Conservation (phyloP, 2,113 vertebrate genomes). For the Hyla sarda region DNA sequence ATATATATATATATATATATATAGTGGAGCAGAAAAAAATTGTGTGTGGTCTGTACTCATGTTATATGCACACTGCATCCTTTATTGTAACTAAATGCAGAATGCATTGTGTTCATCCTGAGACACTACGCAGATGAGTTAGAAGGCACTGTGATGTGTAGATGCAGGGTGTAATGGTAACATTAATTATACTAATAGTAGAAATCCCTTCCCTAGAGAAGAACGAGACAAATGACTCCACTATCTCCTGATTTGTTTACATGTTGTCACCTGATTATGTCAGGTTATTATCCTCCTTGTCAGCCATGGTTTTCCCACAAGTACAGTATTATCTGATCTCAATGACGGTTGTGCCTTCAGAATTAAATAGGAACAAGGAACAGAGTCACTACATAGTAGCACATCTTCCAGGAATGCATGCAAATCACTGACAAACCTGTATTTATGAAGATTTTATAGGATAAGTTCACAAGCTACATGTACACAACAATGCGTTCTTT, state of each 20-base stretch:
- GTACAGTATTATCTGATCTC: background rate
- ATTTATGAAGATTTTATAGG: background rate
- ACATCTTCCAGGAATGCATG: background rate
- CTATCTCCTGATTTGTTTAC: background rate
- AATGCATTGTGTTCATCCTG: too few species aligned
- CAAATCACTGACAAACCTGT: background rate
- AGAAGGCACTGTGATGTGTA: background rate
- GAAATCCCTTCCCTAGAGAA: background rate
- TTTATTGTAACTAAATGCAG: too few species aligned
- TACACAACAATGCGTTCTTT: background rate
- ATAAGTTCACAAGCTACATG: background rate
- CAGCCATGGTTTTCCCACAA: background rate
- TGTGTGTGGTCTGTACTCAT: too few species aligned
- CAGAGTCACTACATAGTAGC: background rate
- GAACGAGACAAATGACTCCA: background rate
- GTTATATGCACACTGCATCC: too few species aligned
- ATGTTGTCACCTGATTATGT: slow-evolving; percentile 7
- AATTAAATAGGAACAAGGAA: background rate
- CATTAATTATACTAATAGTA: background rate
- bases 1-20: too few species aligned
- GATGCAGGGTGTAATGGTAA: background rate
- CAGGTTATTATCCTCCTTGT: background rate
- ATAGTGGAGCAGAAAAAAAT: too few species aligned
- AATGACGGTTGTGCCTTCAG: background rate
- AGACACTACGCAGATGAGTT: background rate